Evolutionary conservation across 2,888 invertebrate genomes (phyloP).

Genomic region (Caradrina clavipalpis): DNA sequence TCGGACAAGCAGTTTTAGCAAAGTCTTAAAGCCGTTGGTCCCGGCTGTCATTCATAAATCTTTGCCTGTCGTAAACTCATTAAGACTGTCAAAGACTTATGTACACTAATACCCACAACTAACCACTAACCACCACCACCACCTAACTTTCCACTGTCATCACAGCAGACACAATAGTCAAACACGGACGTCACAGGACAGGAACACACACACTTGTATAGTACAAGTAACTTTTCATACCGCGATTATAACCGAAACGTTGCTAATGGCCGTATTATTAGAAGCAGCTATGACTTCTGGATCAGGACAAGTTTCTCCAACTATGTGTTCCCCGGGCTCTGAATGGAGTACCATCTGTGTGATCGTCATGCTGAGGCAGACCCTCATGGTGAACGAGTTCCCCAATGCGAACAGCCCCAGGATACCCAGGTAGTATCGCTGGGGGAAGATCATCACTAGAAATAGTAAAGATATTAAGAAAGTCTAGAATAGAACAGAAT

Average conservation of each 20-base stretch:
- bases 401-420: constrained; percentile 93
- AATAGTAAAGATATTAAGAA: constrained; percentile 51
- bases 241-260: constrained; percentile 59
- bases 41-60: no score
- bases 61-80: no score
- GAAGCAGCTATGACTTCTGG: constrained; percentile 48
- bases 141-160: neutral
- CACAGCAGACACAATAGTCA: neutral
- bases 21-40: no score
- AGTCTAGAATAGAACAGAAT: neutral
- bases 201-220: neutral
- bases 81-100: no score
- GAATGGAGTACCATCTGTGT: constrained; percentile 92
- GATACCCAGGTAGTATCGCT: constrained; percentile 93
- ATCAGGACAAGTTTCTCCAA: constrained; percentile 89
- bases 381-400: constrained; percentile 94
- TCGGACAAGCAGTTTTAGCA: no score
- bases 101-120: no score
- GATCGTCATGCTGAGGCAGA: constrained; percentile 93
- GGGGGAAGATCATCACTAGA: constrained; percentile 92
- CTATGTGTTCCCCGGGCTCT: constrained; percentile 76
- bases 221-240: constrained; percentile 51
- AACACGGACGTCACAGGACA: neutral
- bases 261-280: constrained; percentile 50
- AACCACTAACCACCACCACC: no score